Conservation (phyloP, 1,140 invertebrate genomes). For the Melipona quadrifasciata region DNA sequence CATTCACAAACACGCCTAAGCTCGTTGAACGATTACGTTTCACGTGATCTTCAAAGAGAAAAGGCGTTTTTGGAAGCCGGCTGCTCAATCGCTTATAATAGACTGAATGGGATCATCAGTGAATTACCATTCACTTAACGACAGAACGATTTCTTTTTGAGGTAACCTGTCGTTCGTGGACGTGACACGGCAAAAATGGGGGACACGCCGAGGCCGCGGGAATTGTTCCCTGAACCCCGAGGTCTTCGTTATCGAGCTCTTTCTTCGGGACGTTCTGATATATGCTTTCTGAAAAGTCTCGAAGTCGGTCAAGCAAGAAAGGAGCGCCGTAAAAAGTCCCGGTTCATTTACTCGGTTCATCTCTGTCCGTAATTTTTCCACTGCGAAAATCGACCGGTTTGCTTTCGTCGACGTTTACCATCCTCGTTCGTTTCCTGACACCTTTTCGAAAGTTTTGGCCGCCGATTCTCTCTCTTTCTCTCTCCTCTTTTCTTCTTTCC, state of each 20-base stretch:
- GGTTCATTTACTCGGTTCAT: constrained; percentile 52
- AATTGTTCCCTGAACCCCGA: constrained; percentile 32
- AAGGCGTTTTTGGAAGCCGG: neutral
- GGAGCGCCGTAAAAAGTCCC: constrained; percentile 48
- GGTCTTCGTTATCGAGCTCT: constrained; percentile 36
- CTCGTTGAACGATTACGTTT: neutral
- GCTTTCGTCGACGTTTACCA: neutral
- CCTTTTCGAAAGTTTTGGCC: constrained; percentile 14
- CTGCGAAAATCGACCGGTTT: constrained; percentile 16
- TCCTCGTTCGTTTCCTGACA: neutral
- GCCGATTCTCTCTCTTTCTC: neutral
- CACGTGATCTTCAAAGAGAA: neutral
- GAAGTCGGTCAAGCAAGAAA: constrained; percentile 50
- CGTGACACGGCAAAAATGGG: constrained; percentile 23
- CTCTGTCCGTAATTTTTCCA: constrained; percentile 41
- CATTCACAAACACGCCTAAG: neutral
- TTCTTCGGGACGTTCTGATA: constrained; percentile 39
- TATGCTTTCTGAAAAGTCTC: constrained; percentile 38
- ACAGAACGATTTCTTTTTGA: neutral
- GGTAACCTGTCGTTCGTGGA: constrained; percentile 15
- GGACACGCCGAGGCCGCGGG: neutral
- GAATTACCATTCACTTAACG: constrained; percentile 19
- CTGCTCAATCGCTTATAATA: neutral
- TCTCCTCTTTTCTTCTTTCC: no score
- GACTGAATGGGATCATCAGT: neutral